These are phyloP conservation scores for Bimastos eiseni DNA, from an alignment of 2,888 invertebrate species.

Conservation along the genomic window DNA sequence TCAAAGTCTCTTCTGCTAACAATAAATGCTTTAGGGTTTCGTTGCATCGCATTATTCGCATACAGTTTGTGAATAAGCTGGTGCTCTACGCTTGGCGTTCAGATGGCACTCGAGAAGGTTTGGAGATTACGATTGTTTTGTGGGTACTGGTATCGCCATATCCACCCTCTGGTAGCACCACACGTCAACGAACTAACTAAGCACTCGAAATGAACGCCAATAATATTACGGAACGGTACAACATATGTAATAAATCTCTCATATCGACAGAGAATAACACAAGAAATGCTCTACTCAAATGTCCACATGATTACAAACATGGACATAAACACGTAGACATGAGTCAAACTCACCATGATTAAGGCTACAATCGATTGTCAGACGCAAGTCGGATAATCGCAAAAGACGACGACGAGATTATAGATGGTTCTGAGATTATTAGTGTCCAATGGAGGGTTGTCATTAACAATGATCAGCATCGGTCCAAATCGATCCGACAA, in stretches of 20 bases:
- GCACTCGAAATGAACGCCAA: background rate
- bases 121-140: too few relatives aligned
- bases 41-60: too few relatives aligned
- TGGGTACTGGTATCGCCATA: too few relatives aligned
- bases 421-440: background rate
- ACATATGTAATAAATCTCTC: too few relatives aligned
- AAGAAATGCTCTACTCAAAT: background rate
- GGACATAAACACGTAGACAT: background rate
- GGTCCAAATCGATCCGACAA: background rate
- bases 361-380: background rate
- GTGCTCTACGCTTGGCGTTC: too few relatives aligned
- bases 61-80: too few relatives aligned
- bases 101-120: too few relatives aligned
- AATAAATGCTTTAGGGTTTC: too few relatives aligned
- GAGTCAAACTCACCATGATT: background rate
- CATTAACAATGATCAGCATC: constrained; percentile 2
- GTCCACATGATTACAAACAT: background rate
- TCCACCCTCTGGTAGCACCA: too few relatives aligned
- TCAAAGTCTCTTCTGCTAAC: too few relatives aligned
- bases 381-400: background rate
- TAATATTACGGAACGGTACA: background rate
- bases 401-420: background rate
- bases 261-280: background rate
- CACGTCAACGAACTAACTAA: background rate
- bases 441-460: background rate